phyloP scores from a whole-genome alignment of 2,113 vertebrate genomes.

The Dipodomys merriami region DNA sequence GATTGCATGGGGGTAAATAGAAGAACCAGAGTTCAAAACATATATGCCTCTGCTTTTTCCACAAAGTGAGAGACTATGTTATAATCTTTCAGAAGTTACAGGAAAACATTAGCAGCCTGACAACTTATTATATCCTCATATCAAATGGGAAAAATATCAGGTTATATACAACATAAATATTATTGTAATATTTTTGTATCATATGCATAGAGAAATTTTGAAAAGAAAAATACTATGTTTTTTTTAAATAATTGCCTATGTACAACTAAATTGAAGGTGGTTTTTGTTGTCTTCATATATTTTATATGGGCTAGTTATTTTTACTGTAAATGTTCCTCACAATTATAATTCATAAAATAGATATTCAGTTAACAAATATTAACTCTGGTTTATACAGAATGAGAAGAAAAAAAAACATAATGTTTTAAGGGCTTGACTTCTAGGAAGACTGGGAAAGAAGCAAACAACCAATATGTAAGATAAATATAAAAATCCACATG shows the following conservation, averaged over 20 bases:
- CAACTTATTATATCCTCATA: neutral
- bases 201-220: neutral
- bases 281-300: neutral
- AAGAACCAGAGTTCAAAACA: neutral
- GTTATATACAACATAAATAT: neutral
- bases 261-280: neutral
- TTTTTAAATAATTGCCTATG: neutral
- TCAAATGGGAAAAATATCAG: neutral
- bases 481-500: neutral
- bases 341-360: neutral
- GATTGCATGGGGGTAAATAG: neutral
- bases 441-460: neutral
- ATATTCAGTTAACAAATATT: slow-evolving; percentile 13
- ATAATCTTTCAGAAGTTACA: neutral
- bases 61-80: neutral
- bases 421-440: neutral
- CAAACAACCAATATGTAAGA: neutral
- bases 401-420: neutral
- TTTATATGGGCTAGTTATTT: neutral
- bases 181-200: neutral
- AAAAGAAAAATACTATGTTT: slow-evolving; percentile 5
- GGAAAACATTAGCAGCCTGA: neutral
- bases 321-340: neutral
- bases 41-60: neutral
- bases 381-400: neutral